Percentiles rank a stretch among this genome's conserved stretches.
Evolutionary conservation across 2,113 vertebrate species (phyloP).

Genomic region (Lampris megalopsis): DNA sequence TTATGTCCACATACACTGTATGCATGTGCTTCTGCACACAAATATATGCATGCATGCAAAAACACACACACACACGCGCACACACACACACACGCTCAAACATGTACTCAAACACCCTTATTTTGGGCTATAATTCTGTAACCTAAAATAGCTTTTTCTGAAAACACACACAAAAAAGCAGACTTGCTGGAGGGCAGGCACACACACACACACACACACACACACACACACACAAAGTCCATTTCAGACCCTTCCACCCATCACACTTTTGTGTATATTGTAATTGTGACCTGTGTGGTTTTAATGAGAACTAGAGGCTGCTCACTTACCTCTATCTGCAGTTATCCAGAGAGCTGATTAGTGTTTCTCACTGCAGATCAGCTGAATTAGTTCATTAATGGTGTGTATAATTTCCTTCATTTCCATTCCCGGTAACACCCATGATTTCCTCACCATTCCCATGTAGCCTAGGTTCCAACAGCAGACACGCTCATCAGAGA

Average conservation of each 20-base stretch:
- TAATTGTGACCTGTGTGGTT: slow-evolving; percentile 17
- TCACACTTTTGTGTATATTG: not conserved
- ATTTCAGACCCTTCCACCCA: not conserved
- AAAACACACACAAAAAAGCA: not conserved
- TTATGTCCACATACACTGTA: not conserved
- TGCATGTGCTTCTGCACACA: not conserved
- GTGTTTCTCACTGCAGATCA: slow-evolving; percentile 25
- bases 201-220: slow-evolving; percentile 8
- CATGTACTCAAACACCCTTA: not conserved
- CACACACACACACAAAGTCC: not conserved
- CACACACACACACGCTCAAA: not conserved
- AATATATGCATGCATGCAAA: not conserved
- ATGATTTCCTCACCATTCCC: not conserved
- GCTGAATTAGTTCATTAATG: slow-evolving; percentile 32
- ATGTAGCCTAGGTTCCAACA: slow-evolving; percentile 9
- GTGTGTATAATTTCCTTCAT: slow-evolving; percentile 16
- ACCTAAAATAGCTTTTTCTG: no score
- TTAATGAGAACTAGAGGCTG: slow-evolving; percentile 42
- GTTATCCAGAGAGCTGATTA: slow-evolving; percentile 38
- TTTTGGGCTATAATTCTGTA: not conserved
- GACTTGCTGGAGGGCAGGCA: not conserved
- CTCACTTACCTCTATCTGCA: slow-evolving; percentile 14
- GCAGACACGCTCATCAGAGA: not conserved
- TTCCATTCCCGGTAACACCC: not conserved
- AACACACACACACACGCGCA: no score